These are phyloP conservation scores for Pitangus sulphuratus DNA, from an alignment of 2,797 vertebrate genomes.

Conservation along the genomic window DNA sequence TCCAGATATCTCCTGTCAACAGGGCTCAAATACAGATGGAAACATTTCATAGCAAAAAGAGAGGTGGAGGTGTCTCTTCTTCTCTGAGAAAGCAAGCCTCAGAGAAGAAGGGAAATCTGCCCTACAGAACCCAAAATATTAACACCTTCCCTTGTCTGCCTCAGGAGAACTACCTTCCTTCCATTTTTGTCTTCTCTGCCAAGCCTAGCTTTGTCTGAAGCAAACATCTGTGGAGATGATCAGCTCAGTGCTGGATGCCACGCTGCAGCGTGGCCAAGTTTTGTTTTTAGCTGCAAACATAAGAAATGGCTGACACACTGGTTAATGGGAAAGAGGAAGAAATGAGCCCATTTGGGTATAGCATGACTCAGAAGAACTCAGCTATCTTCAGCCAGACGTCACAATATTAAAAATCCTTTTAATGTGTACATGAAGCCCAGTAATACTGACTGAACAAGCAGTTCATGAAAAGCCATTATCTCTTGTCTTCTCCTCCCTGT, in stretches of 20 bases:
- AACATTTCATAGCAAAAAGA: constrained; percentile 2
- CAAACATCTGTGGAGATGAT: neutral
- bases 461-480: neutral
- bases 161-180: neutral
- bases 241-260: neutral
- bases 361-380: neutral
- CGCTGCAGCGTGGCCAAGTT: neutral
- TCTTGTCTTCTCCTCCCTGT: neutral
- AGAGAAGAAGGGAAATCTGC: neutral
- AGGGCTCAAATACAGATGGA: neutral
- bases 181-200: neutral
- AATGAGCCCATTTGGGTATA: neutral
- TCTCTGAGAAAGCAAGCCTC: neutral
- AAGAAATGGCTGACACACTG: neutral
- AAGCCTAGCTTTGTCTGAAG: neutral
- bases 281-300: neutral
- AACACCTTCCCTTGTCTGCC: neutral
- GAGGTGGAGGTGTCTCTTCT: neutral
- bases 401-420: neutral
- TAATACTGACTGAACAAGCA: neutral
- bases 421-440: neutral
- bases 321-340: neutral
- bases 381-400: neutral
- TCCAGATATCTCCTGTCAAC: neutral
- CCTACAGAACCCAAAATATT: neutral